A percentile compares a stretch with the other conserved stretches of the same genome.
phyloP scores from a whole-genome alignment of 2,113 vertebrate species.

The Hiodon tergisus region DNA sequence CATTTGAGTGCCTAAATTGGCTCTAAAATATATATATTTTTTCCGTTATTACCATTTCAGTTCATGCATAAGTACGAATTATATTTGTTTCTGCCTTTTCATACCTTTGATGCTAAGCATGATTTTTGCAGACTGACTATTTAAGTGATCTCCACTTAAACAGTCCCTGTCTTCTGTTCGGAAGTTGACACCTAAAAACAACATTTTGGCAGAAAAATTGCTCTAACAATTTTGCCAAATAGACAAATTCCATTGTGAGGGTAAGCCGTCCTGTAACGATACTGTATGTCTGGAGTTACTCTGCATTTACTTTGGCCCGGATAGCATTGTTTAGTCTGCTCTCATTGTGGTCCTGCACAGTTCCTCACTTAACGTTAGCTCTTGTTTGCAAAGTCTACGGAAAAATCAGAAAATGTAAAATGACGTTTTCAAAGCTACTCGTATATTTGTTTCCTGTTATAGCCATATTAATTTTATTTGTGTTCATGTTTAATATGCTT shows the following conservation, averaged over 20 bases:
- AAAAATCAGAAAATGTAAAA: slow-evolving; percentile 69
- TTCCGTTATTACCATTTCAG: not conserved
- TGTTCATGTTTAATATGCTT: slow-evolving; percentile 82
- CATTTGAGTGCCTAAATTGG: too few relatives aligned
- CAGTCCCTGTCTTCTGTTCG: slow-evolving; percentile 4
- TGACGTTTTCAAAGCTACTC: slow-evolving; percentile 55
- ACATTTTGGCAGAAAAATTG: slow-evolving; percentile 45
- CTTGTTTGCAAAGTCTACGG: slow-evolving; percentile 84
- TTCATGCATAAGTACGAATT: not conserved
- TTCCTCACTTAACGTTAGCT: slow-evolving; percentile 77
- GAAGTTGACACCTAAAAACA: slow-evolving; percentile 32
- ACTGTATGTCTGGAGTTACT: slow-evolving; percentile 72
- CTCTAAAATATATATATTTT: too few relatives aligned
- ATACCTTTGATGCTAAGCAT: not conserved
- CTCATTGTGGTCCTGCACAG: slow-evolving; percentile 71
- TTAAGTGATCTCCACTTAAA: slow-evolving; percentile 11
- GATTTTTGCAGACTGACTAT: slow-evolving; percentile 6
- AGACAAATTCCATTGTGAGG: slow-evolving; percentile 74
- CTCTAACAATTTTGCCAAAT: slow-evolving; percentile 70
- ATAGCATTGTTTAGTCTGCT: slow-evolving; percentile 90
- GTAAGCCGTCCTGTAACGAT: slow-evolving; percentile 69
- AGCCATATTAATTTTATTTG: slow-evolving; percentile 80
- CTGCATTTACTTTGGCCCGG: slow-evolving; percentile 75
- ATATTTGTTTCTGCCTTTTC: not conserved
- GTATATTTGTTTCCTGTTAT: slow-evolving; percentile 74